phyloP scores from a whole-genome alignment of 2,888 invertebrate genomes.

The Hybos culiciformis region DNA sequence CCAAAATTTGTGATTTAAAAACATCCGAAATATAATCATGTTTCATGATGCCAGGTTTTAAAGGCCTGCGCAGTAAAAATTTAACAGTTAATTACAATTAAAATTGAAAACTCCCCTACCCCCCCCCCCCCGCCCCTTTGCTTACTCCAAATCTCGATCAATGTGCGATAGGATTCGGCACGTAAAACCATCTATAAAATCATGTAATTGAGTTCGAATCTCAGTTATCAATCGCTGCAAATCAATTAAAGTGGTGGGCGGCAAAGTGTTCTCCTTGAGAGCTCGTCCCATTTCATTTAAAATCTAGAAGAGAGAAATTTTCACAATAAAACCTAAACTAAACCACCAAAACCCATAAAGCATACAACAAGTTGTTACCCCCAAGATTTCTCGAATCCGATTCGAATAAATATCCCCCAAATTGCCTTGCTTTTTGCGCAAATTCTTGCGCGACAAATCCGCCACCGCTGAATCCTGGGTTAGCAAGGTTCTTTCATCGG shows the following conservation, averaged over 20 bases:
- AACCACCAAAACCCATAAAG: not conserved
- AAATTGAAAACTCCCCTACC: not conserved
- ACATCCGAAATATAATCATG: slow-evolving; percentile 30
- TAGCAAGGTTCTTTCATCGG: slow-evolving; percentile 31
- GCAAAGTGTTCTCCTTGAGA: slow-evolving; percentile 19
- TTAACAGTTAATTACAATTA: not conserved
- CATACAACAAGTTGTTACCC: slow-evolving; percentile 21
- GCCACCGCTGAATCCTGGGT: slow-evolving; percentile 30
- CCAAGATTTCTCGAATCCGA: slow-evolving; percentile 29
- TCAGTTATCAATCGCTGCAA: slow-evolving; percentile 28
- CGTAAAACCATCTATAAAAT: slow-evolving; percentile 33
- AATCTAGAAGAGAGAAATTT: slow-evolving; percentile 20
- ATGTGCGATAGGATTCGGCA: slow-evolving; percentile 34
- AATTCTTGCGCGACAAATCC: slow-evolving; percentile 25
- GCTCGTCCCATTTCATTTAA: slow-evolving; percentile 31
- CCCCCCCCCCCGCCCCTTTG: too few relatives aligned
- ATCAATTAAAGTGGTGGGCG: slow-evolving; percentile 23
- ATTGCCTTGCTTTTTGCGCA: slow-evolving; percentile 28
- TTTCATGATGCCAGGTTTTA: slow-evolving; percentile 28
- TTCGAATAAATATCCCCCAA: slow-evolving; percentile 32
- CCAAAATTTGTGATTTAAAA: slow-evolving; percentile 32
- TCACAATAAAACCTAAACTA: not conserved
- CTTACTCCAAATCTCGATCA: slow-evolving; percentile 35
- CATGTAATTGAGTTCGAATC: slow-evolving; percentile 26
- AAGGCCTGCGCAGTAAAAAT: slow-evolving; percentile 22